Percentiles rank a stretch among this genome's conserved stretches.
Evolutionary conservation across 2,888 invertebrate species (phyloP).

Genomic region (Hemistola chrysoprasaria): DNA sequence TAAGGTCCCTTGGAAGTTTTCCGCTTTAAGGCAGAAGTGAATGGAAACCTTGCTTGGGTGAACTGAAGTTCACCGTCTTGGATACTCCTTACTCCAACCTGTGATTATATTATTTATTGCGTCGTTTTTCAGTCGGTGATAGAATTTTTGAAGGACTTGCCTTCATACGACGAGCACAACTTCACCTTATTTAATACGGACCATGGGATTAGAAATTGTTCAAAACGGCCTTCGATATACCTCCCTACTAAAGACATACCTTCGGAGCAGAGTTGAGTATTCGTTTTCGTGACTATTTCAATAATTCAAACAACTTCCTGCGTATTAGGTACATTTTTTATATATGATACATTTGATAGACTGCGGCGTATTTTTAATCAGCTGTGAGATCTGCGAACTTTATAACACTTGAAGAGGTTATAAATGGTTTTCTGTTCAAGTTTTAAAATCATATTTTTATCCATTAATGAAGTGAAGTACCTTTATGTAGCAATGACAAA

Average conservation of each 20-base stretch:
- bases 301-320: conserved; percentile 8
- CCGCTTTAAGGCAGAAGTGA: conserved; percentile 2
- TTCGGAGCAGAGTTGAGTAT: conserved; percentile 93
- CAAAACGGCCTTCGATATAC: conserved; percentile 94
- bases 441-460: too few species aligned
- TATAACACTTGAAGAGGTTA: too few species aligned
- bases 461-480: too few species aligned
- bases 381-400: too few species aligned
- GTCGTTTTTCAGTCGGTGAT: conserved; percentile 87
- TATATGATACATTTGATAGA: too few species aligned
- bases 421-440: too few species aligned
- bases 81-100: conserved; percentile 5
- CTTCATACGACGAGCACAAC: conserved; percentile 94
- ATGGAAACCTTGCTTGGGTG: conserved; percentile 39
- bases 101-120: not conserved
- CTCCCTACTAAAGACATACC: conserved; percentile 96
- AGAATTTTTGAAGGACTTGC: conserved; percentile 95
- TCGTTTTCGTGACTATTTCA: conserved; percentile 22
- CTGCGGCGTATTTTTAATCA: too few species aligned
- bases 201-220: conserved; percentile 89
- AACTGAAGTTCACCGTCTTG: too few species aligned
- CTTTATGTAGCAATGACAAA: too few species aligned
- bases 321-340: too few species aligned
- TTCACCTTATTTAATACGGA: conserved; percentile 96
- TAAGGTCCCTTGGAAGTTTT: conserved; percentile 31